These are phyloP conservation scores for Pemphigus obesinymphae DNA, from an alignment of 1,140 invertebrate genomes.

Conservation along the genomic window DNA sequence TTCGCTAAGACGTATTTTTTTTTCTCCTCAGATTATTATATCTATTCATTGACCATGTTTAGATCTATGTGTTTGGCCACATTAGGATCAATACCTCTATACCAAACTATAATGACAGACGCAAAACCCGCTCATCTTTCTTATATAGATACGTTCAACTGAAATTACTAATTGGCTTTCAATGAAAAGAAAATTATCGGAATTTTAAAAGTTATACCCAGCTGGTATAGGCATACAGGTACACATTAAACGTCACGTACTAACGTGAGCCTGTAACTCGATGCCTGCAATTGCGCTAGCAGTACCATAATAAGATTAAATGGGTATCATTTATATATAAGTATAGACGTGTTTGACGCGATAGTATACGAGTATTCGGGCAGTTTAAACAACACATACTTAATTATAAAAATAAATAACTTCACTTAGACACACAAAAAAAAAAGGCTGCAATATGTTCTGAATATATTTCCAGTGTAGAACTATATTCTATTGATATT, in stretches of 20 bases:
- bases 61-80: neutral
- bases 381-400: neutral
- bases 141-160: neutral
- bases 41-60: neutral
- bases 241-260: neutral
- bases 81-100: neutral
- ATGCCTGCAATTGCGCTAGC: neutral
- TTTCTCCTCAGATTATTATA: neutral
- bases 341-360: too few relatives aligned
- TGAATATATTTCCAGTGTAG: too few relatives aligned
- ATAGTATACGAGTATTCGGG: neutral
- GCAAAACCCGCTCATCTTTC: neutral
- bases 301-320: neutral
- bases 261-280: neutral
- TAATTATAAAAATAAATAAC: neutral
- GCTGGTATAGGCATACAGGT: too few relatives aligned
- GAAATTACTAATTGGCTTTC: slow-evolving; percentile 5
- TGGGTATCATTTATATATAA: too few relatives aligned
- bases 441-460: too few relatives aligned
- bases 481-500: too few relatives aligned
- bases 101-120: neutral
- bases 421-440: too few relatives aligned
- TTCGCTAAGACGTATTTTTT: neutral
- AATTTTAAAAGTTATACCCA: neutral
- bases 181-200: neutral